phyloP scores from a whole-genome alignment of 1,140 invertebrate species.

The Zophobas morio region DNA sequence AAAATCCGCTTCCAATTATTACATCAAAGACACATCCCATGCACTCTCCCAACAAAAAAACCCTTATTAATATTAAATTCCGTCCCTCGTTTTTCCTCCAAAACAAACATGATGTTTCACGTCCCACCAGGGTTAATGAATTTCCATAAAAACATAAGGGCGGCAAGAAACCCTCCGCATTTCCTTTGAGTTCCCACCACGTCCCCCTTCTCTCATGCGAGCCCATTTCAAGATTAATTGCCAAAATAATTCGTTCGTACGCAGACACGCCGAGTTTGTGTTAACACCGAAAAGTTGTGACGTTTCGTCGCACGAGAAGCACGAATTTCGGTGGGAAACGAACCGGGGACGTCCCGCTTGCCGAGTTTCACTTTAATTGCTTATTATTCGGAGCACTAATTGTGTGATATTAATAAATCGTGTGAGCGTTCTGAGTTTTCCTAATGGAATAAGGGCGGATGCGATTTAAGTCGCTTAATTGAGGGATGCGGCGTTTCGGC shows the following conservation, averaged over 20 bases:
- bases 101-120: too few species aligned
- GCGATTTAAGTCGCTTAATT: neutral
- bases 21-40: too few species aligned
- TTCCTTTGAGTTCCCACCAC: neutral
- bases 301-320: neutral
- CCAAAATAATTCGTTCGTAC: conserved; percentile 6
- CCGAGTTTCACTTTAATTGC: conserved; percentile 9
- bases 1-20: too few species aligned
- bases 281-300: neutral
- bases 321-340: neutral
- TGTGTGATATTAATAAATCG: conserved; percentile 21
- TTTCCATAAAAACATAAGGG: neutral
- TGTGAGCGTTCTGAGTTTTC: conserved; percentile 10
- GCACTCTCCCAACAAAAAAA: too few species aligned
- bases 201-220: neutral
- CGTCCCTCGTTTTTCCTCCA: too few species aligned
- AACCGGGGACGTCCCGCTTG: conserved; percentile 3
- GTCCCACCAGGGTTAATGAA: neutral
- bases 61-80: too few species aligned
- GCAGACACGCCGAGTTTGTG: neutral
- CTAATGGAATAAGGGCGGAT: conserved; percentile 3
- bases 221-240: conserved; percentile 16
- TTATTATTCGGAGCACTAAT: conserved; percentile 12
- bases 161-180: neutral
- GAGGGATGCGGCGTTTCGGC: neutral